These are phyloP conservation scores for Meteorus sp. DNA, from an alignment of 1,140 invertebrate genomes.

Conservation along the genomic window DNA sequence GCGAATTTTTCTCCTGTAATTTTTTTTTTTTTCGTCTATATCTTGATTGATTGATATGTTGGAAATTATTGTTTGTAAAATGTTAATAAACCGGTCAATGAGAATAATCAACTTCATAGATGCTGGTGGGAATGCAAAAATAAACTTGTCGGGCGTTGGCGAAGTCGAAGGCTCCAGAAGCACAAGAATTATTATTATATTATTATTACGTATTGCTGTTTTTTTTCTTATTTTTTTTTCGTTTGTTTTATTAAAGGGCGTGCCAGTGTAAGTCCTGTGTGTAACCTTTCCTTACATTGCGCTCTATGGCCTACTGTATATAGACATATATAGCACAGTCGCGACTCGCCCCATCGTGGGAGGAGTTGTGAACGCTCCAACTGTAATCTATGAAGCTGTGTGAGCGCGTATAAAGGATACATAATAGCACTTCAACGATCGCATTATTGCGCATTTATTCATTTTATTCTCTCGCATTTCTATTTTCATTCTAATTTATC, in stretches of 20 bases:
- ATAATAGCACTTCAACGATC: neutral
- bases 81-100: no score
- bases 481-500: no score
- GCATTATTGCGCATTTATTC: neutral
- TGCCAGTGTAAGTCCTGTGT: constrained; percentile 26
- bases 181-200: neutral
- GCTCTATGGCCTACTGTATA: neutral
- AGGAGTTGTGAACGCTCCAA: constrained; percentile 24
- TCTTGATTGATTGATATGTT: no score
- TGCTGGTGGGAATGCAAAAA: constrained; percentile 17
- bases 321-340: neutral
- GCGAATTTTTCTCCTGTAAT: no score
- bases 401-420: neutral
- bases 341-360: constrained; percentile 9
- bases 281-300: constrained; percentile 25
- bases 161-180: constrained; percentile 16
- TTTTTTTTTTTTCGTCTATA: no score
- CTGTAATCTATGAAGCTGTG: neutral
- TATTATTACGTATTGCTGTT: no score
- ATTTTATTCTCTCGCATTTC: no score
- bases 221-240: constrained; percentile 16
- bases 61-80: no score
- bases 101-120: neutral
- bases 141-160: constrained; percentile 1
- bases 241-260: constrained; percentile 6